A percentile compares a stretch with the other conserved stretches of the same genome.
Evolutionary conservation across 2,113 vertebrate genomes (phyloP).

Genomic region (Indicator indicator): DNA sequence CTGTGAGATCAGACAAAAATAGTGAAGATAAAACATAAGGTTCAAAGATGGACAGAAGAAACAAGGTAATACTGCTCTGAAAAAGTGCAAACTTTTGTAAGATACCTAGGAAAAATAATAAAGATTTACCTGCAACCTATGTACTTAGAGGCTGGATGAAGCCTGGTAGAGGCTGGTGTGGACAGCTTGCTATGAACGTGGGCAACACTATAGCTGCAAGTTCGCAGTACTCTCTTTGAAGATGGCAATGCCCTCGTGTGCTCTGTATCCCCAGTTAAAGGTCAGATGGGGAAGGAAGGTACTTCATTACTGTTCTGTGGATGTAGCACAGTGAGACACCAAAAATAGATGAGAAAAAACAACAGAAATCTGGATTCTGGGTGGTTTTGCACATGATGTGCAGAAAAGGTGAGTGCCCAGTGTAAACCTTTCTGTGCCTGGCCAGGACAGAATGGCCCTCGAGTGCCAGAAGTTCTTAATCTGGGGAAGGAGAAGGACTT

Average conservation of each 20-base stretch:
- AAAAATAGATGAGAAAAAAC: neutral
- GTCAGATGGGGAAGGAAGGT: neutral
- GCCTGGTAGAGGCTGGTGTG: neutral
- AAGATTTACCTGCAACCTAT: neutral
- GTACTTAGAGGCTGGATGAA: neutral
- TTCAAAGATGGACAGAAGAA: neutral
- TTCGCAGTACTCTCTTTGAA: neutral
- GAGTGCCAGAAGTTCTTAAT: neutral
- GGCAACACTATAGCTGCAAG: neutral
- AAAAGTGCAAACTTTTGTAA: neutral
- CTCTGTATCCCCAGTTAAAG: neutral
- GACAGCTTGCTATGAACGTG: neutral
- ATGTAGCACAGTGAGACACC: neutral
- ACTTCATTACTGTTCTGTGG: neutral
- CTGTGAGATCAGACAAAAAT: neutral
- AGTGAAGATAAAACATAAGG: neutral
- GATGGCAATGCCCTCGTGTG: neutral
- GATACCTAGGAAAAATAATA: neutral
- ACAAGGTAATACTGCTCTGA: neutral
- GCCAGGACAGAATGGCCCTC: neutral
- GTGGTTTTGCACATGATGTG: neutral
- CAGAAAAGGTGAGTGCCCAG: neutral
- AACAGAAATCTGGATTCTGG: neutral
- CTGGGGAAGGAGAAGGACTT: neutral
- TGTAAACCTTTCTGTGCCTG: neutral